Percentiles rank a stretch among this genome's conserved stretches.
phyloP scores from a whole-genome alignment of 1,140 invertebrate species.

The Acromyrmex echinatior region DNA sequence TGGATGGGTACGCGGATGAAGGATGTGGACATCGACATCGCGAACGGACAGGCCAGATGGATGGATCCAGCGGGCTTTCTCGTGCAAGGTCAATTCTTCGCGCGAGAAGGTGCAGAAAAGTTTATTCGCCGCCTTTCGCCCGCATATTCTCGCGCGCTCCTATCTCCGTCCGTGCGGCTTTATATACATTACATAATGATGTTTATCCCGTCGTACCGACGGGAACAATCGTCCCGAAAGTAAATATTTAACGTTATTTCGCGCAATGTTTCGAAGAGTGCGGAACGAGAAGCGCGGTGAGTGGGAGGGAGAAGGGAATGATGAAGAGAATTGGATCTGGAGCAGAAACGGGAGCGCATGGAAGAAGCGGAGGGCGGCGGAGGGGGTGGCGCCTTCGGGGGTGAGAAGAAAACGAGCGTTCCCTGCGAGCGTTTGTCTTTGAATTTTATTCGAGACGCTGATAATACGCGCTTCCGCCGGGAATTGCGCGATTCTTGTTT shows the following conservation, averaged over 20 bases:
- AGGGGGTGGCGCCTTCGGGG: slow-evolving; percentile 37
- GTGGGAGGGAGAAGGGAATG: slow-evolving; percentile 2
- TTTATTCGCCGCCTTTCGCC: slow-evolving; percentile 46
- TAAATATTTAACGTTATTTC: slow-evolving; percentile 88
- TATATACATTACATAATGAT: slow-evolving; percentile 87
- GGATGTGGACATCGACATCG: slow-evolving; percentile 68
- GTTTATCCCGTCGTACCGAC: slow-evolving; percentile 84
- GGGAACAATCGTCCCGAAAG: slow-evolving; percentile 85
- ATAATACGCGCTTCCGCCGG: slow-evolving; percentile 73
- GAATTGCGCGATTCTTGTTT: slow-evolving; percentile 72
- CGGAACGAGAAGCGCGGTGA: slow-evolving; percentile 29
- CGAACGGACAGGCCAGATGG: slow-evolving; percentile 69
- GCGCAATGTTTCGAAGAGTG: slow-evolving; percentile 84
- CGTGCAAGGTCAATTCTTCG: slow-evolving; percentile 64
- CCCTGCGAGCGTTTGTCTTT: slow-evolving; percentile 70
- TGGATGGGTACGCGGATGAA: slow-evolving; percentile 63
- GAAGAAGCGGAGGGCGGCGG: slow-evolving; percentile 40
- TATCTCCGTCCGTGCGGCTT: slow-evolving; percentile 74
- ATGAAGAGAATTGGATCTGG: slow-evolving; percentile 73
- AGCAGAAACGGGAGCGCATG: slow-evolving; percentile 60
- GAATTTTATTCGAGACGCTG: slow-evolving; percentile 76
- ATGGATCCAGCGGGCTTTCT: slow-evolving; percentile 53
- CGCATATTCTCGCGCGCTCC: slow-evolving; percentile 62
- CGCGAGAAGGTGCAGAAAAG: slow-evolving; percentile 49
- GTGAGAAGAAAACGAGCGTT: slow-evolving; percentile 52